Conservation (phyloP, 2,113 vertebrate species). For the Bolborhynchus lineola region DNA sequence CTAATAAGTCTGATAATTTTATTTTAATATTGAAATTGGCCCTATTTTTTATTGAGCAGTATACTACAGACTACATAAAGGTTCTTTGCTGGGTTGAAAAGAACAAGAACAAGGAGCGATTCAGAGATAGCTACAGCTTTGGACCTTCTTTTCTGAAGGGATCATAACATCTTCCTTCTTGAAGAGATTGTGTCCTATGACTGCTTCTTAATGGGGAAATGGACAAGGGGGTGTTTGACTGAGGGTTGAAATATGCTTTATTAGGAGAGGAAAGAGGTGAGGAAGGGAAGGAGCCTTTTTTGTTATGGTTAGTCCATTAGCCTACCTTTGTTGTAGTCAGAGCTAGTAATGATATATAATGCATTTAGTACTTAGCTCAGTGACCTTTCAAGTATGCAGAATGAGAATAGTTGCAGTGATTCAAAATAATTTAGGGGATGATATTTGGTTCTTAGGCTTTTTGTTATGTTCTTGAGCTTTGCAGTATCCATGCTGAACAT, state of each 20-base stretch:
- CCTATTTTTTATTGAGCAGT: neutral
- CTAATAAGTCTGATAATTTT: neutral
- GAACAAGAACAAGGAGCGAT: neutral
- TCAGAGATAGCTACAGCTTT: neutral
- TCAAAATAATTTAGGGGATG: neutral
- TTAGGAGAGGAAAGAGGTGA: neutral
- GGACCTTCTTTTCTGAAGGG: neutral
- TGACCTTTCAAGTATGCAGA: neutral
- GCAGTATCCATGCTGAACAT: neutral
- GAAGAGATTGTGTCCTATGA: neutral
- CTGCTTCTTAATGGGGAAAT: neutral
- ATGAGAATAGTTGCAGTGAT: neutral
- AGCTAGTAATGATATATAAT: neutral
- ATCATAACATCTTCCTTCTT: neutral
- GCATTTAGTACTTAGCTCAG: neutral
- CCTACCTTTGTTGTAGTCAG: neutral
- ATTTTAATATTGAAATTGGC: neutral
- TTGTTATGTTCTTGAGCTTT: neutral
- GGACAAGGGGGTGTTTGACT: neutral
- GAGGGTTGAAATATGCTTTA: neutral
- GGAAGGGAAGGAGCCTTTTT: neutral
- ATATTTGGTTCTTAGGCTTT: neutral
- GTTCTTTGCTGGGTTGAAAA: neutral
- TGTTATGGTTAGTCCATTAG: neutral
- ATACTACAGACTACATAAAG: neutral